Conservation (phyloP, 2,113 vertebrate genomes). For the Mormoops blainvillei region DNA sequence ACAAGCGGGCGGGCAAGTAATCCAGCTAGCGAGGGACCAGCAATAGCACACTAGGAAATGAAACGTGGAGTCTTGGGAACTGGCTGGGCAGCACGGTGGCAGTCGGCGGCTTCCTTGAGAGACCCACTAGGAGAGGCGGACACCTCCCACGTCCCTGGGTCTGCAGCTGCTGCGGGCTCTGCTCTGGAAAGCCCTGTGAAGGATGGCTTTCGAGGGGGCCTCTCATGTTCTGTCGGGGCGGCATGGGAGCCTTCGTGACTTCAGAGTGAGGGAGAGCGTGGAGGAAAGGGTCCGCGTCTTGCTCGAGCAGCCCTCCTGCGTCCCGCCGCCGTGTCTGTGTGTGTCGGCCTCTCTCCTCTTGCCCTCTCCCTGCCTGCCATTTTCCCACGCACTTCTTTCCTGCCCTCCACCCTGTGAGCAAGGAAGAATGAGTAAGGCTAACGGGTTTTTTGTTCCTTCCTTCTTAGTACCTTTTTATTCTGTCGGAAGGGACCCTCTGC, state of each 20-base stretch:
- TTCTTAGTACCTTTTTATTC: background rate
- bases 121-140: background rate
- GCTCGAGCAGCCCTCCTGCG: accelerated
- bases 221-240: background rate
- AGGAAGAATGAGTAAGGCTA: background rate
- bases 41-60: background rate
- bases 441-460: background rate
- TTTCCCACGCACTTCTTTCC: background rate
- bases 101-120: background rate
- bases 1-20: background rate
- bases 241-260: background rate
- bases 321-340: too few species aligned
- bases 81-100: background rate
- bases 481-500: background rate
- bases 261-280: too few species aligned
- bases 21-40: background rate
- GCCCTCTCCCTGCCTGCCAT: too few species aligned
- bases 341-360: too few species aligned
- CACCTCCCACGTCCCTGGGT: accelerated
- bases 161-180: accelerated
- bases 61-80: too few species aligned
- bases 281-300: accelerated
- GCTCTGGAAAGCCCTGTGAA: background rate
- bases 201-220: background rate
- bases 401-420: too few species aligned